A percentile compares a stretch with the other conserved stretches of the same genome.
These are phyloP conservation scores for Ormyrus labotus DNA, from an alignment of 2,888 invertebrate genomes.

Conservation along the genomic window DNA sequence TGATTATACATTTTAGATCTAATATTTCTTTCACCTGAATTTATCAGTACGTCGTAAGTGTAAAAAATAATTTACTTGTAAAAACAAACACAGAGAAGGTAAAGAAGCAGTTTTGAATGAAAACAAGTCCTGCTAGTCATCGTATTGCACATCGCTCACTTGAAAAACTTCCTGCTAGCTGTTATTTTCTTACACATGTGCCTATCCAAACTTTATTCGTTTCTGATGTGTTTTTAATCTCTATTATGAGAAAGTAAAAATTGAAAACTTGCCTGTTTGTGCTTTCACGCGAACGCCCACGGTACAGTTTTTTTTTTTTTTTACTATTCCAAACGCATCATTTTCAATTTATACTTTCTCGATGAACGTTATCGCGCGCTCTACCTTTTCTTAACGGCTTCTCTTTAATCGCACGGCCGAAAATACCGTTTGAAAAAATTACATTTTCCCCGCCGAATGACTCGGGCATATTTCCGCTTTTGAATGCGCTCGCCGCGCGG, in stretches of 20 bases:
- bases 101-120: neutral
- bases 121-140: slow-evolving; percentile 25
- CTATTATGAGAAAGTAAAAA: slow-evolving; percentile 48
- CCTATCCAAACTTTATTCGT: neutral
- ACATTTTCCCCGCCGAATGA: slow-evolving; percentile 38
- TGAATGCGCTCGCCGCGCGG: neutral
- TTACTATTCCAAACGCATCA: slow-evolving; percentile 40
- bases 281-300: neutral
- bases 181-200: neutral
- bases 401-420: no score
- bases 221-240: slow-evolving; percentile 48
- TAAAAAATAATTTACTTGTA: neutral
- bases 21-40: no score
- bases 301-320: neutral
- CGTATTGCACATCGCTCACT: neutral
- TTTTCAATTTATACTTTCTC: slow-evolving; percentile 46
- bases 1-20: no score
- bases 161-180: neutral
- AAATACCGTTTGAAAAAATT: neutral
- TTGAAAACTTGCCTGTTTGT: slow-evolving; percentile 3
- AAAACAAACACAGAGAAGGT: neutral
- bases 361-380: slow-evolving; percentile 4
- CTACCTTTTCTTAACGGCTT: slow-evolving; percentile 44
- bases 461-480: slow-evolving; percentile 14
- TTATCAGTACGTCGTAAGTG: no score